These are phyloP conservation scores for Chromis chromis DNA, from an alignment of 2,797 vertebrate species.

Conservation along the genomic window DNA sequence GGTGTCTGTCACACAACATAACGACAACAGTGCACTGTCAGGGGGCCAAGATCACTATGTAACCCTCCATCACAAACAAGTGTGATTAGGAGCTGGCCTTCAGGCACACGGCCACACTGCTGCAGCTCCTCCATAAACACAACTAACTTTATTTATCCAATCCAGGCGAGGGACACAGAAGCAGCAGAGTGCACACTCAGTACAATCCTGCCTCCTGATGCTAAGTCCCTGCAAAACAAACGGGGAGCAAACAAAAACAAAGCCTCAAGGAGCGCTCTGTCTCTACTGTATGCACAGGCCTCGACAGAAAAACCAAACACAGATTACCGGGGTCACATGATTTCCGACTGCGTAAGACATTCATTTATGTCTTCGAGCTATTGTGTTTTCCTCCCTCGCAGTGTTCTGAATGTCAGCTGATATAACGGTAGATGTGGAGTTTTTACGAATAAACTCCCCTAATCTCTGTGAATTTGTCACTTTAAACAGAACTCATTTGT, in stretches of 20 bases:
- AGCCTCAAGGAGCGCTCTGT: slow-evolving; percentile 25
- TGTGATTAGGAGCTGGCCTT: slow-evolving; percentile 48
- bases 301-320: slow-evolving; percentile 62
- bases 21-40: slow-evolving; percentile 16
- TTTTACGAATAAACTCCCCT: slow-evolving; percentile 26
- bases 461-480: slow-evolving; percentile 41
- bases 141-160: slow-evolving; percentile 61
- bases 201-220: slow-evolving; percentile 43
- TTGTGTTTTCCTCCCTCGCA: slow-evolving; percentile 25
- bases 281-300: slow-evolving; percentile 37
- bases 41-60: slow-evolving; percentile 45
- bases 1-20: neutral
- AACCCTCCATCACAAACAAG: slow-evolving; percentile 41
- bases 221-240: slow-evolving; percentile 64
- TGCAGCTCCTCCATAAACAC: slow-evolving; percentile 50
- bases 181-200: slow-evolving; percentile 19
- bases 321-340: slow-evolving; percentile 40
- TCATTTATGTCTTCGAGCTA: slow-evolving; percentile 39
- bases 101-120: slow-evolving; percentile 19
- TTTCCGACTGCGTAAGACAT: slow-evolving; percentile 36
- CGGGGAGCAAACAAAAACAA: slow-evolving; percentile 54
- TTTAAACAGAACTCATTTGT: slow-evolving; percentile 61
- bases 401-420: slow-evolving; percentile 51
- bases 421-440: slow-evolving; percentile 28
- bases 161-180: slow-evolving; percentile 13